phyloP scores from a whole-genome alignment of 2,797 vertebrate genomes.

The Chloroceryle inda region DNA sequence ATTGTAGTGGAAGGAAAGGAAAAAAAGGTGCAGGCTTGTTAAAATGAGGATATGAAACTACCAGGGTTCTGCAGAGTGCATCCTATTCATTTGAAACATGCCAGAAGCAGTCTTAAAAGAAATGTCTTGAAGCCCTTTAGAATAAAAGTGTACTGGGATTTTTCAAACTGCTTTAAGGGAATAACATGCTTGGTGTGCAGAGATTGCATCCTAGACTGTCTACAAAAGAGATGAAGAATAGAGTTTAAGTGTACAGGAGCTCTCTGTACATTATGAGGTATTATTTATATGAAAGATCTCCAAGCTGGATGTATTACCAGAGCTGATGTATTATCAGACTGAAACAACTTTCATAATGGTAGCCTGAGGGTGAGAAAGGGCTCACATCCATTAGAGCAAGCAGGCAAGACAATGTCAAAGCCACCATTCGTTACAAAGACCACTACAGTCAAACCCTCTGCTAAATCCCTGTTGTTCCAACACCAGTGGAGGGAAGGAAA shows the following conservation, averaged over 20 bases:
- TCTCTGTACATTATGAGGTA: neutral
- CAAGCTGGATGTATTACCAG: neutral
- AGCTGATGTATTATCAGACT: neutral
- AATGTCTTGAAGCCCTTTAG: neutral
- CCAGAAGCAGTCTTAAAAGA: constrained; percentile 13
- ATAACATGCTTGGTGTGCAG: neutral
- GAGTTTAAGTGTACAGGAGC: neutral
- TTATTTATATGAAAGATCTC: neutral
- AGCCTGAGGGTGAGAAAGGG: constrained; percentile 2
- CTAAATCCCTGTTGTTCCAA: neutral
- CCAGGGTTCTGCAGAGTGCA: neutral
- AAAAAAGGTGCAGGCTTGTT: neutral
- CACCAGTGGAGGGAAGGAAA: neutral
- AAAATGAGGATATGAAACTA: neutral
- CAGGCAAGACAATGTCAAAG: constrained; percentile 8
- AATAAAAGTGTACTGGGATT: neutral
- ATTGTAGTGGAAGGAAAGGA: neutral
- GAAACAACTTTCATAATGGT: neutral
- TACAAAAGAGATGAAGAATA: neutral
- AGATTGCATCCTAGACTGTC: neutral
- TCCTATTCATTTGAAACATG: neutral
- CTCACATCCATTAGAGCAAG: constrained; percentile 1
- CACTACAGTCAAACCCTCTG: neutral
- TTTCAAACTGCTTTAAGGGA: constrained; percentile 9
- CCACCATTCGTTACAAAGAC: neutral